Conservation (phyloP, 2,797 vertebrate genomes). For the Pseudocheirus occidentalis region DNA sequence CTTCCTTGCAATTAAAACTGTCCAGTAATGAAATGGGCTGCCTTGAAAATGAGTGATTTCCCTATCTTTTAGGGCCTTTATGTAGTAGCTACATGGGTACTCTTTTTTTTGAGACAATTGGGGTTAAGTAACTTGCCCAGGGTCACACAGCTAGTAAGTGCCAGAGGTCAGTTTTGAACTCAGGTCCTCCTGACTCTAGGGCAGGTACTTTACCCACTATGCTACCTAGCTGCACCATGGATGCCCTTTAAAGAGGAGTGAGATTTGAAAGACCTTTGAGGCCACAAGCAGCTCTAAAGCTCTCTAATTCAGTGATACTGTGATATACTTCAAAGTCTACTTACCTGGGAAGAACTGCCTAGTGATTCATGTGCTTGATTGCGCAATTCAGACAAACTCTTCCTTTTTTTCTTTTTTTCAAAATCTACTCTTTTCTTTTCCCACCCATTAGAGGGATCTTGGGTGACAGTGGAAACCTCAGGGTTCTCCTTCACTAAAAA, state of each 20-base stretch:
- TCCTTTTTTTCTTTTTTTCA: background rate
- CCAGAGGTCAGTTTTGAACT: background rate
- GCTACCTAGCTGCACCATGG: background rate
- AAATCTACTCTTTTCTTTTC: accelerated
- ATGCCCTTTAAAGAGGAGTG: background rate
- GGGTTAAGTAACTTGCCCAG: background rate
- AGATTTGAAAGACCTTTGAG: background rate
- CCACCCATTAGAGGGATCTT: accelerated
- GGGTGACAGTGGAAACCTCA: accelerated
- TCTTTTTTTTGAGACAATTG: background rate
- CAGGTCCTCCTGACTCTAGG: background rate
- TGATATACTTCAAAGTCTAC: background rate
- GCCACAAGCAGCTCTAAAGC: background rate
- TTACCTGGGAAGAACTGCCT: background rate
- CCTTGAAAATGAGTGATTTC: background rate
- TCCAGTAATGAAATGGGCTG: background rate
- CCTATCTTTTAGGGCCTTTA: background rate
- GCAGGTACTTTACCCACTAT: background rate
- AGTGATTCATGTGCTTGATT: background rate
- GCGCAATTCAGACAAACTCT: accelerated
- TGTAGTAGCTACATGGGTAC: background rate
- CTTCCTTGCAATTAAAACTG: background rate
- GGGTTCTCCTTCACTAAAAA: background rate
- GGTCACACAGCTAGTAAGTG: background rate
- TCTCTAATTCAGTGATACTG: background rate